These are phyloP conservation scores for Zaprionus ghesquierei DNA, from an alignment of 1,140 invertebrate species.

Conservation along the genomic window DNA sequence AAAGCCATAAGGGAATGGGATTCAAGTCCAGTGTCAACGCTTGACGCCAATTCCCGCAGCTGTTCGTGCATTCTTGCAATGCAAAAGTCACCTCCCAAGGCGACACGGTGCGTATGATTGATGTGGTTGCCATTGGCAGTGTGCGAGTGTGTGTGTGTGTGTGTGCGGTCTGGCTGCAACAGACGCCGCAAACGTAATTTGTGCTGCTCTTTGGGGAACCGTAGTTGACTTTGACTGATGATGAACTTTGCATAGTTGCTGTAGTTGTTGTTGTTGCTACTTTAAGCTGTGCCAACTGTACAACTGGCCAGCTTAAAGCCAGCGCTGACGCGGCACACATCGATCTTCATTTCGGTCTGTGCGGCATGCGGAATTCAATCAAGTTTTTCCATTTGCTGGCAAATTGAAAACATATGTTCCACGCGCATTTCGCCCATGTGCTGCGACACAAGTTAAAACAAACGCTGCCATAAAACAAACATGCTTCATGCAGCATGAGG, in stretches of 20 bases:
- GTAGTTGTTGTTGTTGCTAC: neutral
- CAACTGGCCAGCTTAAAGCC: conserved; percentile 11
- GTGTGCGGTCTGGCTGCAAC: conserved; percentile 22
- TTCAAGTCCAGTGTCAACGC: conserved; percentile 43
- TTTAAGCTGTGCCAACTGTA: conserved; percentile 11
- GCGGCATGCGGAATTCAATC: conserved; percentile 65
- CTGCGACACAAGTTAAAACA: conserved; percentile 58
- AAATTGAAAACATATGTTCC: conserved; percentile 78
- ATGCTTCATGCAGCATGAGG: conserved; percentile 29
- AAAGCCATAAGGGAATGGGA: conserved; percentile 8
- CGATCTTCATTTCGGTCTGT: conserved; percentile 55
- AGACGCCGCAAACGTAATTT: conserved; percentile 76
- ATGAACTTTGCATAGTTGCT: conserved; percentile 64
- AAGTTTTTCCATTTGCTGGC: conserved; percentile 72
- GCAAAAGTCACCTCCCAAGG: conserved; percentile 38
- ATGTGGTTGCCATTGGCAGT: conserved; percentile 31
- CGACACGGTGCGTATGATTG: conserved; percentile 75
- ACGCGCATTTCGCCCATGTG: conserved; percentile 28
- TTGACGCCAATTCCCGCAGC: conserved; percentile 35
- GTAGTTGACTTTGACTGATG: conserved; percentile 47
- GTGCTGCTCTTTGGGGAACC: conserved; percentile 57
- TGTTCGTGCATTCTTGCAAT: conserved; percentile 23
- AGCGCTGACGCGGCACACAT: conserved; percentile 30
- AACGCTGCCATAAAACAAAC: conserved; percentile 60
- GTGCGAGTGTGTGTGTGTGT: neutral